phyloP scores from a whole-genome alignment of 2,888 invertebrate species.

The Carpatolechia fugitivella region DNA sequence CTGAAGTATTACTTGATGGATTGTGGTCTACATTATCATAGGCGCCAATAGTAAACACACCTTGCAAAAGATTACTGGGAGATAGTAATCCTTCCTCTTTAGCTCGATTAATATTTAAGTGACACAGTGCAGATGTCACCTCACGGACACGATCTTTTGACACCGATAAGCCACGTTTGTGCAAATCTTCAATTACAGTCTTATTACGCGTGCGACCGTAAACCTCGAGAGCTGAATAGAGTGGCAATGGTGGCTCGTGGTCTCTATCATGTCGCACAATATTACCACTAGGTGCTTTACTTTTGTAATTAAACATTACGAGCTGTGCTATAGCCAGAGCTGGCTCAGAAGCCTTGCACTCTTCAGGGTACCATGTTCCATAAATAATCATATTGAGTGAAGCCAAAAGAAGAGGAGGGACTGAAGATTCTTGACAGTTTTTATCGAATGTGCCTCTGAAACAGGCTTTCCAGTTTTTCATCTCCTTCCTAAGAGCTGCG shows the following conservation, averaged over 20 bases:
- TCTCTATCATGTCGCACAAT: neutral
- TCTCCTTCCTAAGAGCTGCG: slow-evolving; percentile 4
- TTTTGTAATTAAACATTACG: neutral
- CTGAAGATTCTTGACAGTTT: slow-evolving; percentile 1
- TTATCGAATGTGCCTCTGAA: slow-evolving; percentile 2
- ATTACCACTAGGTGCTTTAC: neutral
- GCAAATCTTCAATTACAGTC: slow-evolving; percentile 12
- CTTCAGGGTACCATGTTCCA: slow-evolving; percentile 10
- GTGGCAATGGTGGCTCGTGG: slow-evolving; percentile 7
- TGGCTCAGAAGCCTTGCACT: slow-evolving; percentile 12
- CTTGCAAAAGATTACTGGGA: slow-evolving; percentile 5
- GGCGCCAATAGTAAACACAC: slow-evolving; percentile 15
- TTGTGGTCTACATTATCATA: slow-evolving; percentile 16
- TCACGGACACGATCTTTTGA: neutral
- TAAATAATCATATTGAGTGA: slow-evolving; percentile 7
- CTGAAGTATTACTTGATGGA: slow-evolving; percentile 16
- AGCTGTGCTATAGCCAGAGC: neutral
- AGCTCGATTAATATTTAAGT: too few relatives aligned
- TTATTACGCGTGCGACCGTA: slow-evolving; percentile 5
- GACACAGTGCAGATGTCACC: neutral
- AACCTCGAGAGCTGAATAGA: slow-evolving; percentile 8
- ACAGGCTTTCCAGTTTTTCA: neutral
- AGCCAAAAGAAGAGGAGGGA: slow-evolving; percentile 4
- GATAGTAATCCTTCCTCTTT: too few relatives aligned
- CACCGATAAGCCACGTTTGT: slow-evolving; percentile 13